Evolutionary conservation across 2,888 invertebrate genomes (phyloP).

Genomic region (Nomada fucata): DNA sequence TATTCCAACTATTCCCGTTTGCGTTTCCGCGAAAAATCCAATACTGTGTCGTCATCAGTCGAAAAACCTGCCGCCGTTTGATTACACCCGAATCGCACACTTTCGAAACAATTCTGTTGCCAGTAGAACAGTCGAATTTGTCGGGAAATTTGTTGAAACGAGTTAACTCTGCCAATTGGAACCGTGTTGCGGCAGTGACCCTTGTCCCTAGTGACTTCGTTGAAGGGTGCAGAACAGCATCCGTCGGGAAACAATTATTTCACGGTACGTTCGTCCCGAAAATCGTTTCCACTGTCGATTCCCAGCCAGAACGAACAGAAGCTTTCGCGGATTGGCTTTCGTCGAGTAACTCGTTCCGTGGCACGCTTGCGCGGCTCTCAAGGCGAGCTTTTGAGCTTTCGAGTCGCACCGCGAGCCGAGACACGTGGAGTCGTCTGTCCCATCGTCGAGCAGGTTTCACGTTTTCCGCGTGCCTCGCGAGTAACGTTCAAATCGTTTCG

Average conservation of each 20-base stretch:
- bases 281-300: constrained; percentile 52
- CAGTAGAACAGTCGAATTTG: no score
- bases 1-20: neutral
- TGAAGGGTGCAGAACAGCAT: neutral
- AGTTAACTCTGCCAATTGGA: no score
- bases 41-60: neutral
- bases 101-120: no score
- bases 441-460: constrained; percentile 63
- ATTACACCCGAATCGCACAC: neutral
- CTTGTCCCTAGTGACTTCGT: no score
- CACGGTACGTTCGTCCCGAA: neutral
- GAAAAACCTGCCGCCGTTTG: neutral
- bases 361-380: constrained; percentile 78
- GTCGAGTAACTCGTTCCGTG: constrained; percentile 58
- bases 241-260: constrained; percentile 24
- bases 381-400: constrained; percentile 77
- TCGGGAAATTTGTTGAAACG: no score
- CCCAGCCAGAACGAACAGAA: constrained; percentile 30
- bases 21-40: neutral
- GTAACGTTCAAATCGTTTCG: neutral
- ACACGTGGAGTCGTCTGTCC: constrained; percentile 79
- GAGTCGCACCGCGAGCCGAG: constrained; percentile 73
- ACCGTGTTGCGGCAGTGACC: no score
- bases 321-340: constrained; percentile 53
- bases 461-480: constrained; percentile 31